Evolutionary conservation across 37 sponge, comb jelly and placozoan genomes (phyloP).

Genomic region (Crambe crambe): DNA sequence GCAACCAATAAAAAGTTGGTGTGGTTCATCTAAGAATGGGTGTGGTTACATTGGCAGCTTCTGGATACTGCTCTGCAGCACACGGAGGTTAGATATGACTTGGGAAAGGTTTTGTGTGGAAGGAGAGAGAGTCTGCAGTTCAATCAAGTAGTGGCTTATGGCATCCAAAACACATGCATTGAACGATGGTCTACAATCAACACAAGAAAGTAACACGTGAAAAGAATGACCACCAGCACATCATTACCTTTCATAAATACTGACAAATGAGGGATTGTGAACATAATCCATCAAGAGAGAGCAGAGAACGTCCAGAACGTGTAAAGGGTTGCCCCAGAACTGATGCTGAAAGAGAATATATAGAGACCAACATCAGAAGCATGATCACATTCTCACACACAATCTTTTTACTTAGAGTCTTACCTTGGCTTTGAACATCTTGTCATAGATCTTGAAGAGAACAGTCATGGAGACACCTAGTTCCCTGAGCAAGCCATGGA

Average conservation of each 20-base stretch:
- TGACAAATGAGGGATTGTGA: slow-evolving; percentile 15
- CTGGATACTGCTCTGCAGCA: slow-evolving; percentile 18
- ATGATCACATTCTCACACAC: background rate
- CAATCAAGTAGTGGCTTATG: slow-evolving; percentile 70
- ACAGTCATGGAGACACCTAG: slow-evolving; percentile 61
- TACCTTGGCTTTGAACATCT: slow-evolving; percentile 79
- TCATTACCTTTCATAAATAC: slow-evolving; percentile 45
- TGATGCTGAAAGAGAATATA: no score
- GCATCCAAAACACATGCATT: slow-evolving; percentile 17
- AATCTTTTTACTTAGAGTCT: background rate
- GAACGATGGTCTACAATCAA: slow-evolving; percentile 49
- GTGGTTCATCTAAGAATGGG: no score
- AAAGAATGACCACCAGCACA: no score
- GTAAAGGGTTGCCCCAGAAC: slow-evolving; percentile 27
- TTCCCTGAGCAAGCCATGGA: slow-evolving; percentile 39
- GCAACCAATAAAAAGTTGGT: no score
- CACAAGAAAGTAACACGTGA: no score
- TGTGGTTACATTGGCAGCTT: background rate
- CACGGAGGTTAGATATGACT: slow-evolving; percentile 7
- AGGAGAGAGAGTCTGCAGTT: slow-evolving; percentile 52
- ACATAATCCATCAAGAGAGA: slow-evolving; percentile 36
- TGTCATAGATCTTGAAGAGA: slow-evolving; percentile 69
- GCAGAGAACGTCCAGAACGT: slow-evolving; percentile 44
- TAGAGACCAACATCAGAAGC: no score
- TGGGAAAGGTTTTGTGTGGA: background rate